Conservation (phyloP, 2,888 invertebrate species). For the Gryllus longicercus region DNA sequence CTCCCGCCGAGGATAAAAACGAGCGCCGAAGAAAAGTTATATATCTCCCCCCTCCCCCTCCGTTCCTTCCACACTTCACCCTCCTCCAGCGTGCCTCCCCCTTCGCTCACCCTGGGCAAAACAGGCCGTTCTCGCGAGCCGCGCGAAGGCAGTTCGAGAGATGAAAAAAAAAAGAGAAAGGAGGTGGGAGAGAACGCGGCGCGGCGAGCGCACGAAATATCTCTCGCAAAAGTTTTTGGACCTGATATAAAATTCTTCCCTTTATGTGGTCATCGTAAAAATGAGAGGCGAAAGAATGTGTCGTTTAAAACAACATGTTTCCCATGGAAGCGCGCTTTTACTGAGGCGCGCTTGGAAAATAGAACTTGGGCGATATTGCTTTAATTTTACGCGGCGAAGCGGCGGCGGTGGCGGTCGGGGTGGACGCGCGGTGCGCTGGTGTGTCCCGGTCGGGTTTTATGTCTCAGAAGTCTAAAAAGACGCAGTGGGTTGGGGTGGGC, state of each 20-base stretch:
- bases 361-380: not conserved
- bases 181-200: not conserved
- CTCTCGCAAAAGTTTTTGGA: not conserved
- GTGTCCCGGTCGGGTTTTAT: too few species aligned
- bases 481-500: too few species aligned
- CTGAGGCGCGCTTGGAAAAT: not conserved
- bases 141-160: not conserved
- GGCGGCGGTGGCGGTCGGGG: not conserved
- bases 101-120: too few species aligned
- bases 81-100: not conserved
- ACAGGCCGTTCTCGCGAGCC: too few species aligned
- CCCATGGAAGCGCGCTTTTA: not conserved
- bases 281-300: slow-evolving; percentile 5
- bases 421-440: not conserved
- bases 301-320: not conserved
- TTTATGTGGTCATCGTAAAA: slow-evolving; percentile 17
- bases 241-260: slow-evolving; percentile 17
- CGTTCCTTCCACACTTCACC: not conserved
- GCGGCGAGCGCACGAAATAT: not conserved
- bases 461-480: too few species aligned
- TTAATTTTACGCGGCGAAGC: not conserved
- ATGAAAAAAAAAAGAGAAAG: not conserved
- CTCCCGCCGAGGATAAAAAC: not conserved
- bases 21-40: not conserved
- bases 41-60: not conserved